These are phyloP conservation scores for Matsumyia berberina DNA, from an alignment of 2,888 invertebrate genomes.

Conservation along the genomic window DNA sequence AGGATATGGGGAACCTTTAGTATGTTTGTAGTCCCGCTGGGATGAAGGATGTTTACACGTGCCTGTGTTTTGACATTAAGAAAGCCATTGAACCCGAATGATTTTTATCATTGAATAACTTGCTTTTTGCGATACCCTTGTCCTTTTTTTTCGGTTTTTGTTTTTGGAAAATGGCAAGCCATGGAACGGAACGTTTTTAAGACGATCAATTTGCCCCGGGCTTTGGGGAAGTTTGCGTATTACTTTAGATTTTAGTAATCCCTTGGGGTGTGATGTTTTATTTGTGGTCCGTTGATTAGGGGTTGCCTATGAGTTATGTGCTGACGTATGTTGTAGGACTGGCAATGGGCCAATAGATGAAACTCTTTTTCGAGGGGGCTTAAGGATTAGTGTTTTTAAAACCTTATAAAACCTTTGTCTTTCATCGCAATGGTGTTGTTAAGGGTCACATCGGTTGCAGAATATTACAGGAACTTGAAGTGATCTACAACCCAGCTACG, in stretches of 20 bases:
- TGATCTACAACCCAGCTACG: too few species aligned
- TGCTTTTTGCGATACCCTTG: neutral
- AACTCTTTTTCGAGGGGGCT: too few species aligned
- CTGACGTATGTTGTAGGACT: too few species aligned
- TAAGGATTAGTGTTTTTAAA: too few species aligned
- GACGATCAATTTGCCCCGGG: neutral
- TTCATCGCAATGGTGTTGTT: too few species aligned
- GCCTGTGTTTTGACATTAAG: slow-evolving; percentile 37
- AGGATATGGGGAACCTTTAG: slow-evolving; percentile 3
- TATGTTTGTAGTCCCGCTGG: slow-evolving; percentile 31
- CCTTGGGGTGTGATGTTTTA: neutral
- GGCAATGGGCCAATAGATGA: too few species aligned
- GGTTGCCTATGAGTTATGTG: too few species aligned
- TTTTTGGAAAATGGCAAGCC: neutral
- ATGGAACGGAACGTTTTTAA: neutral
- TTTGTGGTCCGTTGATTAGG: neutral
- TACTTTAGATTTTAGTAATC: neutral
- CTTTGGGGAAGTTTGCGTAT: neutral
- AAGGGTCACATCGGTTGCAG: too few species aligned
- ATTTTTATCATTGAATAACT: slow-evolving; percentile 22
- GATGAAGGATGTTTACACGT: slow-evolving; percentile 47
- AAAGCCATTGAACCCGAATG: slow-evolving; percentile 54
- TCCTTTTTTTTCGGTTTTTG: neutral
- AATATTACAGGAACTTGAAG: too few species aligned
- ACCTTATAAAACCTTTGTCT: too few species aligned